Base-by-base conservation (phyloP, 2,797 vertebrate genomes). In the Intellagama lesueurii region DNA sequence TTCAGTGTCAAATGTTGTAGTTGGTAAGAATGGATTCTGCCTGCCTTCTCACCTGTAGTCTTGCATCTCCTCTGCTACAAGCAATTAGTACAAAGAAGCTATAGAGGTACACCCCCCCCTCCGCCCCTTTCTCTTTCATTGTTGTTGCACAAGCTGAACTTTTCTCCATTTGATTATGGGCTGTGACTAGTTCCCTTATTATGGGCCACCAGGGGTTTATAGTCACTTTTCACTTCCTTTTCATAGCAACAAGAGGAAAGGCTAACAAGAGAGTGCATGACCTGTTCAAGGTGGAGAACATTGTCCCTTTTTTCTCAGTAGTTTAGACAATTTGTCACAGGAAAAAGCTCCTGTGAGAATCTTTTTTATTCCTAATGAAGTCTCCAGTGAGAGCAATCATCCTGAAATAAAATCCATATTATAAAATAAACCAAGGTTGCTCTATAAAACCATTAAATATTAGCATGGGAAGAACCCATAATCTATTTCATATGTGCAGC, bases 271-370 rank as follows among this genome's bases (percentile, higher is more conserved):
- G 90, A 87, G 93, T 94, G 81, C 90, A 94, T 92, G 87, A 94
- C 79, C 89, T 93, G 89, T 84, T 91, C 89, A 94, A 95, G 94
- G 94, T 94, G 92, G 95, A 91, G 92, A 91, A 93, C 80, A 85
- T 90, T 91, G 86, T 80, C 87, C 84, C 78, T 1, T 94, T 91
- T 81, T 93, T 92, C 87, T 93, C 89, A 93, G 93, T 91, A 94
- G 92, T 95, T 96, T 94, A 94, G 94, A 95, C 93, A 94, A 93
- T 92, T 95, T 91, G 93, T 94, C 93, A 96, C 94, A 94, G 95
- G 94, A 96, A 95, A 96, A 85, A 81, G 79, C 90, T 95, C 93
- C 90, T 94, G 91, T 95, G 94, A 96, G 94, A 96, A 93, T 90
- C 77, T 49, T 94, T 56, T 92, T 94, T 80, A 94, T 94, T 95